Evolutionary conservation across 2,113 vertebrate genomes (phyloP).

Genomic region (Tragelaphus strepsiceros): DNA sequence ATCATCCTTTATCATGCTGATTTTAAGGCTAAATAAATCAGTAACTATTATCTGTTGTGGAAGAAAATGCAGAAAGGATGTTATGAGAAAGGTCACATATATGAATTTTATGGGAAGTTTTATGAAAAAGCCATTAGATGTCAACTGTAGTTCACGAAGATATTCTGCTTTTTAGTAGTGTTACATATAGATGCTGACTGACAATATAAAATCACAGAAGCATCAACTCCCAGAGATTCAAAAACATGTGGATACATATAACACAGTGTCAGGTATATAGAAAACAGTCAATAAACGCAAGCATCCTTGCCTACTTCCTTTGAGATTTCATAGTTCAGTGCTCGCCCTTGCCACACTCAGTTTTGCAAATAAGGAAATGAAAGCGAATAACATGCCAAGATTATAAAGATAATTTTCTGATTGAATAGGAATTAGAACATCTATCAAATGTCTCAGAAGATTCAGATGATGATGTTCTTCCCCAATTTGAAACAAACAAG

Average conservation of each 20-base stretch:
- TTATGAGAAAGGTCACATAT: slow-evolving; percentile 42
- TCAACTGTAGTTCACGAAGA: slow-evolving; percentile 54
- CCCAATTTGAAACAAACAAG: neutral
- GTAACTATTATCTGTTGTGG: slow-evolving; percentile 19
- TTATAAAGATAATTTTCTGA: neutral
- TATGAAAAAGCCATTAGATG: slow-evolving; percentile 60
- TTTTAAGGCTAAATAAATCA: slow-evolving; percentile 39
- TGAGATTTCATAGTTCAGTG: neutral
- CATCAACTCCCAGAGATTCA: neutral
- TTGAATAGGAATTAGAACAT: neutral
- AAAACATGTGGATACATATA: neutral
- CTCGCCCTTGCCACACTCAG: neutral
- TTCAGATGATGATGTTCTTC: neutral
- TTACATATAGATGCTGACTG: neutral
- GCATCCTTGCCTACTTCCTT: neutral
- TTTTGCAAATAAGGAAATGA: neutral
- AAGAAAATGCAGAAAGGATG: slow-evolving; percentile 30
- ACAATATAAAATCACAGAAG: slow-evolving; percentile 20
- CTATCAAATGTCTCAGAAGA: neutral
- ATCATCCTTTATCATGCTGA: neutral
- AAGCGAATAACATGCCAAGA: neutral
- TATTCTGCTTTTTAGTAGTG: neutral
- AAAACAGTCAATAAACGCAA: neutral
- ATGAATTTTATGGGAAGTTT: slow-evolving; percentile 55
- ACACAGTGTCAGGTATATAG: neutral